phyloP scores from a whole-genome alignment of 1,140 invertebrate genomes.

The Achatina immaculata region DNA sequence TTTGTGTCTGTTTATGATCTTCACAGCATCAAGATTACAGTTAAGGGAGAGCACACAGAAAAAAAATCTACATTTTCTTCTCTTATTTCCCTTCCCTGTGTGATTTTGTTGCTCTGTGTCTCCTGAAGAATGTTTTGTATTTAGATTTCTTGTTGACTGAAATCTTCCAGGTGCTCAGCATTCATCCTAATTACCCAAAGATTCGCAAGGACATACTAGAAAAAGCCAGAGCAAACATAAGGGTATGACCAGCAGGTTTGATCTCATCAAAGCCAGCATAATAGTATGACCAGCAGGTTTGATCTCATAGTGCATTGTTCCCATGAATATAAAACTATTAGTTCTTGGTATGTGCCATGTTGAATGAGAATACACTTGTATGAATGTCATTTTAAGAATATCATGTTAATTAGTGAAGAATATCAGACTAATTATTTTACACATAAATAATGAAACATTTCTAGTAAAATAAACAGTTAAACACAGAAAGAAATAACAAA shows the following conservation, averaged over 20 bases:
- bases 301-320: not conserved
- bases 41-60: too few species aligned
- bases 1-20: too few species aligned
- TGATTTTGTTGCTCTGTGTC: too few species aligned
- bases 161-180: slow-evolving; percentile 79
- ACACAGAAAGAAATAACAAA: too few species aligned
- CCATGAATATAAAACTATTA: not conserved
- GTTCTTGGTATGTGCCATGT: not conserved
- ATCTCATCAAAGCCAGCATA: not conserved
- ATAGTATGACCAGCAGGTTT: not conserved
- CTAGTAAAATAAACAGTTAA: too few species aligned
- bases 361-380: not conserved
- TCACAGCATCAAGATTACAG: too few species aligned
- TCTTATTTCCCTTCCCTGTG: too few species aligned
- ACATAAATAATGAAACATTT: too few species aligned
- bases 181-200: slow-evolving; percentile 89
- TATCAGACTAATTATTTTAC: not conserved
- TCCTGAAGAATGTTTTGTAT: too few species aligned
- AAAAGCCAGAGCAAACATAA: slow-evolving; percentile 88
- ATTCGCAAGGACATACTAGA: slow-evolving; percentile 94
- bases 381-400: not conserved
- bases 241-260: too few species aligned
- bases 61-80: too few species aligned
- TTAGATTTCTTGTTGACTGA: too few species aligned
- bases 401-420: not conserved